Conservation (phyloP, 2,888 invertebrate species). For the Lysandra coridon region DNA sequence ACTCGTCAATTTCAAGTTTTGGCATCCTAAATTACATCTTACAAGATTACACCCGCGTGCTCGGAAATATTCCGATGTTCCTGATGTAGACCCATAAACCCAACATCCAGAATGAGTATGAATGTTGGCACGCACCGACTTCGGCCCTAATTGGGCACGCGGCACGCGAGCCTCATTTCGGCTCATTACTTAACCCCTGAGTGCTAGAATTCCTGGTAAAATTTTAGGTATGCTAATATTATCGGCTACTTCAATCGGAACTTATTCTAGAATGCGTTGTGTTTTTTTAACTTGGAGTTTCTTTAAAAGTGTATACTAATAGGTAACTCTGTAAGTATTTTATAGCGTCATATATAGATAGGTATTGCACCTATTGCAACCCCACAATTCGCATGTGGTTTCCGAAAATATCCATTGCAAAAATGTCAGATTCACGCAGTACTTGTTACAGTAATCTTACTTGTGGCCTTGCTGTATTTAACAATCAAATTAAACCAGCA, state of each 20-base stretch:
- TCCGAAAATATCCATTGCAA: too few species aligned
- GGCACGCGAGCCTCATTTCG: constrained; percentile 19
- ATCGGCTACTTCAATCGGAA: background rate
- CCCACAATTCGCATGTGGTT: too few species aligned
- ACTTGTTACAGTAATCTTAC: background rate
- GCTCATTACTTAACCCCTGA: constrained; percentile 3
- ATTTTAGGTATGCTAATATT: constrained; percentile 14
- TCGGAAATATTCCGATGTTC: constrained; percentile 3
- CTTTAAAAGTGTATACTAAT: too few species aligned
- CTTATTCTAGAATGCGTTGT: background rate
- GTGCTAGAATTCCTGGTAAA: constrained; percentile 7
- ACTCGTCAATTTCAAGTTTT: background rate
- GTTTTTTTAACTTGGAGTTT: background rate
- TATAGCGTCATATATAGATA: too few species aligned
- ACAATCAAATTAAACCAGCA: background rate
- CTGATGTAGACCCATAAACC: constrained; percentile 17
- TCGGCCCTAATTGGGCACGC: background rate
- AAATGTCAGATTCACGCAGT: too few species aligned
- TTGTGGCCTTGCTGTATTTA: too few species aligned
- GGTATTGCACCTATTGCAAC: too few species aligned
- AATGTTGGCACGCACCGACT: constrained; percentile 14
- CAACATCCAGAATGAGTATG: background rate
- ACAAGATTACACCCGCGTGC: constrained; percentile 9
- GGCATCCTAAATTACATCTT: background rate
- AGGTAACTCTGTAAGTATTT: too few species aligned